Evolutionary conservation across 2,888 invertebrate species (phyloP).

Genomic region (Metallyticus violacea): DNA sequence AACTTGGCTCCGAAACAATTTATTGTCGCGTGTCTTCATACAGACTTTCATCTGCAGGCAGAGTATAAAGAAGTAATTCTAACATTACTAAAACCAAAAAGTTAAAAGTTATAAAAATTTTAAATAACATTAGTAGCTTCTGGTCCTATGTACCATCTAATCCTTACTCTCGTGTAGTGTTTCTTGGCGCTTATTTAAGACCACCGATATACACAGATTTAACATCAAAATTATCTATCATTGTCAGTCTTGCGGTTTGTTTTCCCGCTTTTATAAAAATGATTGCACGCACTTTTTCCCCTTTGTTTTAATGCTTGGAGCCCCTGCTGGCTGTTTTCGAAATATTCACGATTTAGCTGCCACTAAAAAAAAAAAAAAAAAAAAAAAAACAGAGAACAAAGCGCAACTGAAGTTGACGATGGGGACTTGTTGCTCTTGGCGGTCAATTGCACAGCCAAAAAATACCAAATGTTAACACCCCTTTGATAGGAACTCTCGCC

Average conservation of each 20-base stretch:
- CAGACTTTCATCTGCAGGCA: too few relatives aligned
- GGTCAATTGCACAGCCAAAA: not conserved
- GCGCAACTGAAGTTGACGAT: not conserved
- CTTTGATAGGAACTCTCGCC: not conserved
- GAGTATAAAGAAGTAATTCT: too few relatives aligned
- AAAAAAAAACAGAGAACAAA: not conserved
- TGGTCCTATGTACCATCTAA: too few relatives aligned
- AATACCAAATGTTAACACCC: not conserved
- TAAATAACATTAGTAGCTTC: too few relatives aligned
- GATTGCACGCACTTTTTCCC: not conserved
- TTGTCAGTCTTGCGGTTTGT: not conserved
- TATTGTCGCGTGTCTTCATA: too few relatives aligned
- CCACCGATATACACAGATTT: not conserved
- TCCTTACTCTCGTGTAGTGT: too few relatives aligned
- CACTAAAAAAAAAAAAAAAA: not conserved
- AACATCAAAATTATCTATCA: not conserved
- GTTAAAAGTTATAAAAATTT: too few relatives aligned
- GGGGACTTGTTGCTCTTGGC: not conserved
- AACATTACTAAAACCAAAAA: too few relatives aligned
- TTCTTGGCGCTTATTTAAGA: not conserved
- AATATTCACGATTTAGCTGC: not conserved
- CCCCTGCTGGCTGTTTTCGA: not conserved
- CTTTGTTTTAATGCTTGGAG: not conserved
- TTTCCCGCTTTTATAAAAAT: not conserved
- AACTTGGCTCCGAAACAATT: too few relatives aligned